Conservation (phyloP, 2,113 vertebrate species). For the Lampris incognitus region DNA sequence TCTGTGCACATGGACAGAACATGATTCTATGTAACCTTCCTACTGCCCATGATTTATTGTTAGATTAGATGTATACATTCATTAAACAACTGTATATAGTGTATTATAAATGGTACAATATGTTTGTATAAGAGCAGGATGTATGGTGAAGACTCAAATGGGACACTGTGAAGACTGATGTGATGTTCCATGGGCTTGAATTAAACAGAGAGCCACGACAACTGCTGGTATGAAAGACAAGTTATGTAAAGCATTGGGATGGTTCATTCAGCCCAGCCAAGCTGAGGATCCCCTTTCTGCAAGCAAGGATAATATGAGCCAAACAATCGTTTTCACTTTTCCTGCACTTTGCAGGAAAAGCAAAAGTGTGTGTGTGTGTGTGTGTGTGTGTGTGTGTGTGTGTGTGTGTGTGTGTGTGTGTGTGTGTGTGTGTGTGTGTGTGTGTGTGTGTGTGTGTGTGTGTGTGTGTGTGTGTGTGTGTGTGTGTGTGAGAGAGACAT, state of each 20-base stretch:
- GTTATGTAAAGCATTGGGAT: constrained; percentile 26
- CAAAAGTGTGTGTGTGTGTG: no score
- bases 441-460: no score
- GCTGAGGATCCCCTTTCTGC: neutral
- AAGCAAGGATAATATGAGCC: neutral
- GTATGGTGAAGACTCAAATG: constrained; percentile 40
- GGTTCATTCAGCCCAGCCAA: constrained; percentile 19
- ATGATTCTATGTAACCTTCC: constrained; percentile 60
- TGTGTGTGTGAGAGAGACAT: no score
- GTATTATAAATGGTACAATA: constrained; percentile 62
- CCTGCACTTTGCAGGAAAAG: no score
- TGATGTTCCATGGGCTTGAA: constrained; percentile 15
- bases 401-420: no score
- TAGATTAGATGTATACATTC: constrained; percentile 68
- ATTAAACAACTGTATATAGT: constrained; percentile 68
- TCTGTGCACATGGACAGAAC: constrained; percentile 58
- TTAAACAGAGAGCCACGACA: constrained; percentile 18
- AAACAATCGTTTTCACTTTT: no score
- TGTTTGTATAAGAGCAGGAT: constrained; percentile 66
- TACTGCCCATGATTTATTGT: constrained; percentile 64
- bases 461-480: no score
- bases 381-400: no score
- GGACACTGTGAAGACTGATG: neutral
- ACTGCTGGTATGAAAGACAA: constrained; percentile 51
- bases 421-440: no score